Conservation (phyloP, 2,797 vertebrate genomes). For the Schizopygopsis pylzovi region DNA sequence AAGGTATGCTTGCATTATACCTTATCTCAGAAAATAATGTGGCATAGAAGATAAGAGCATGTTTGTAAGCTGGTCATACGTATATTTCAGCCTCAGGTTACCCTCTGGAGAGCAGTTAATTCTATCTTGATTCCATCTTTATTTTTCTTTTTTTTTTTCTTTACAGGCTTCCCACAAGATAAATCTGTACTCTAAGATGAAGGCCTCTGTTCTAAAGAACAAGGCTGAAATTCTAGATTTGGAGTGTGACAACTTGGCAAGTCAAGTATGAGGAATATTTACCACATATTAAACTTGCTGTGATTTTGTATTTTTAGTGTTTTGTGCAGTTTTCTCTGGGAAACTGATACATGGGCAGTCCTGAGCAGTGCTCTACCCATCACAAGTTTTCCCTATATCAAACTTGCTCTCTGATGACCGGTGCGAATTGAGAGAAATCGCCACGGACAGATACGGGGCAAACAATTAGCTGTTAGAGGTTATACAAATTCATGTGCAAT, state of each 20-base stretch:
- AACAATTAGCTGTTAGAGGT: conserved; percentile 71
- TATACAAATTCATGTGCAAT: background rate
- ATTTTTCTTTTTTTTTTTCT: background rate
- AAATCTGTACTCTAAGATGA: conserved; percentile 17
- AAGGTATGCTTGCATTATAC: background rate
- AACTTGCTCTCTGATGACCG: conserved; percentile 96
- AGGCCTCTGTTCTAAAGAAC: conserved; percentile 47
- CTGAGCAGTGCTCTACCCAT: conserved; percentile 80
- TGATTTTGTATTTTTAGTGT: background rate
- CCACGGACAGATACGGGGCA: conserved; percentile 99
- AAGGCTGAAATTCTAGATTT: conserved; percentile 60
- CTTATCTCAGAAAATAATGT: background rate
- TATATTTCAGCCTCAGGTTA: background rate
- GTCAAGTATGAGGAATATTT: conserved; percentile 55
- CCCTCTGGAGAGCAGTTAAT: background rate
- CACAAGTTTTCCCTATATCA: conserved; percentile 90
- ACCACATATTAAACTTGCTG: background rate
- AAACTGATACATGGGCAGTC: conserved; percentile 89
- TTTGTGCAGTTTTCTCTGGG: conserved; percentile 71
- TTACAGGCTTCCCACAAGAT: conserved; percentile 43
- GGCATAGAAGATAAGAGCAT: background rate
- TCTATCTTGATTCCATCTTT: background rate
- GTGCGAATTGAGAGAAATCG: conserved; percentile 94
- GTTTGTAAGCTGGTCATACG: background rate
- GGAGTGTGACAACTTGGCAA: conserved; percentile 67